phyloP scores from a whole-genome alignment of 2,113 vertebrate genomes.

The Ceyx margarethae region DNA sequence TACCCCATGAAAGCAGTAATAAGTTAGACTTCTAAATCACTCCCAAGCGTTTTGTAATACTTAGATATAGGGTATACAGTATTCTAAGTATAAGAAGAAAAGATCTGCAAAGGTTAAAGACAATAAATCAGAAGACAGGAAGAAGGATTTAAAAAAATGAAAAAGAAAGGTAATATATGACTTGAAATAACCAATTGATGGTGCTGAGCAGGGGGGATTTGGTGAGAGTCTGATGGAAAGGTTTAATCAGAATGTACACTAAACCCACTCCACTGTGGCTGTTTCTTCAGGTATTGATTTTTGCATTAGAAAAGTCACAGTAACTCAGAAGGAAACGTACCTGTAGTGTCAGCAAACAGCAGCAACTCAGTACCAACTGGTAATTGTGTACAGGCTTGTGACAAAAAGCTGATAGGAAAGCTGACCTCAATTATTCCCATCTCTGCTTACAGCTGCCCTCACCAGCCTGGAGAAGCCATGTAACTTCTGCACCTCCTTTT shows the following conservation, averaged over 20 bases:
- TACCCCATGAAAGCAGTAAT: conserved; percentile 5
- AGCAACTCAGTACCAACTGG: neutral
- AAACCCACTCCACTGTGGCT: neutral
- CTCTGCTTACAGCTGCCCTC: neutral
- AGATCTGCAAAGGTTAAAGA: neutral
- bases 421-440: neutral
- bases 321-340: neutral
- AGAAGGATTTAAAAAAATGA: neutral
- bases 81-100: conserved; percentile 30
- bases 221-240: neutral
- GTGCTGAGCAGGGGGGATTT: neutral
- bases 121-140: conserved; percentile 32
- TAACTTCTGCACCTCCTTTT: neutral
- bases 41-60: conserved; percentile 37
- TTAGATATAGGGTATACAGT: conserved; percentile 26
- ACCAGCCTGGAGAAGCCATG: rapidly evolving
- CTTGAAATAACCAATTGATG: neutral
- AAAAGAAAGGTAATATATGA: neutral
- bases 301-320: neutral
- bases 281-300: neutral
- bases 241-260: neutral
- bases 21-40: conserved; percentile 38
- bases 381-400: neutral
- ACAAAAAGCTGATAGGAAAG: neutral
- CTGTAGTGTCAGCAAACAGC: neutral